Percentiles rank a stretch among this genome's conserved stretches.
These are phyloP conservation scores for Agonopterix heracliana DNA, from an alignment of 2,888 invertebrate species.

Conservation along the genomic window DNA sequence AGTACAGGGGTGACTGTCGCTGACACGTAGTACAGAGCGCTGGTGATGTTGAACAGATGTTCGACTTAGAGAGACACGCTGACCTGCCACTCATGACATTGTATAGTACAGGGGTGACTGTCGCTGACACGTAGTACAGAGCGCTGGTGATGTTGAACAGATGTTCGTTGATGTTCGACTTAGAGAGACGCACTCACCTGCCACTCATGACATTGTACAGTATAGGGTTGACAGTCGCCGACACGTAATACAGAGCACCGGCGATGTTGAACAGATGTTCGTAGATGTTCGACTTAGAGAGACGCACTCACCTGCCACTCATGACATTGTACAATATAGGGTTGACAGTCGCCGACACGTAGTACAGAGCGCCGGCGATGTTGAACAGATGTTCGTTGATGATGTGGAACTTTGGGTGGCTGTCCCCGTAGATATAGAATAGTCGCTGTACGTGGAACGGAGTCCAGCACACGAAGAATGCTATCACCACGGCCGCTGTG, in stretches of 20 bases:
- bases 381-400: conserved; percentile 86
- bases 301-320: conserved; percentile 64
- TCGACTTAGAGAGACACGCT: conserved; percentile 7
- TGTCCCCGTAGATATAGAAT: conserved; percentile 83
- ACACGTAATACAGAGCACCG: conserved; percentile 90
- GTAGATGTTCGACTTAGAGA: background rate
- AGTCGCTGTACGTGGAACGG: conserved; percentile 95
- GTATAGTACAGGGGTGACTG: conserved; percentile 91
- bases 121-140: conserved; percentile 88
- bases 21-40: conserved; percentile 79
- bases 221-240: conserved; percentile 90
- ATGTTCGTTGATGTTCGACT: conserved; percentile 13
- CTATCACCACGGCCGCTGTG: conserved; percentile 93
- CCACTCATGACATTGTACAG: conserved; percentile 89
- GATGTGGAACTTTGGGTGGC: conserved; percentile 75
- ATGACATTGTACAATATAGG: conserved; percentile 92
- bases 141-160: conserved; percentile 89
- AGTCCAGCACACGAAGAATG: conserved; percentile 96
- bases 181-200: conserved; percentile 33
- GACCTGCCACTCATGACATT: conserved; percentile 84
- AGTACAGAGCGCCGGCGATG: conserved; percentile 86
- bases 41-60: conserved; percentile 84
- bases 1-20: conserved; percentile 91
- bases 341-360: conserved; percentile 83
- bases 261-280: conserved; percentile 81